Evolutionary conservation across 2,888 invertebrate species (phyloP), one percentile per base, ranked within the genome.

Genomic region (Drosophila subquinaria): DNA sequence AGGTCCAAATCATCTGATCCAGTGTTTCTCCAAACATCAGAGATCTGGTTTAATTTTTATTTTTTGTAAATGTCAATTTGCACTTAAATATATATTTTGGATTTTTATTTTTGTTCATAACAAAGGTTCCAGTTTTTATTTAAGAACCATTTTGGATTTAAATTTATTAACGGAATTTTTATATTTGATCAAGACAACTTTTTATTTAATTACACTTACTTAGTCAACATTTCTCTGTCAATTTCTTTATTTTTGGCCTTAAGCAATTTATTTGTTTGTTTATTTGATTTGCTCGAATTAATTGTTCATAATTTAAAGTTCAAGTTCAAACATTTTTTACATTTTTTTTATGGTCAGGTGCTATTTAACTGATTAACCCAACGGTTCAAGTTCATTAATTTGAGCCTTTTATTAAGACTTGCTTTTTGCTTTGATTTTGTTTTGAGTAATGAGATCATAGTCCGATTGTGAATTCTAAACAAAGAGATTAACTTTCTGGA

Each of bases 311-410:
- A 55, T 17, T 42, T 43, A n/a, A 35, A 62, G 62, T 52, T 60
- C 36, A 27, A 62, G 17, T 35, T 52, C 10, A 17, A 17, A 17
- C 1, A 17, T 17, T 17, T 17, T 17, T 17, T 17, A 17, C 17
- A 1, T 17, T 17, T 50, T 5, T 27, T 50, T 30, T 11, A 11
- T 51, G 10, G 11, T 42, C 13, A 2, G 11, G 10, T 60, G 8
- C 8, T 17, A 10, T 36, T 35, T 5, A 43, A 0, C 27, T 27
- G 27, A 27, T 1, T 27, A 27, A 6, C 27, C 27, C 27, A 27
- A 5, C n/a, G 17, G 50, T 50, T 52, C 42, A 36, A 35, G 61
- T n/a, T 43, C 35, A 51, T 36, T n/a, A 51, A 51, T 43, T 51
- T 0, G 4, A 5, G 10, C 13, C 11, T 9, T 40, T 17, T 6